Conservation (phyloP, 2,113 vertebrate genomes). For the Dolichallabes microphthalmus region DNA sequence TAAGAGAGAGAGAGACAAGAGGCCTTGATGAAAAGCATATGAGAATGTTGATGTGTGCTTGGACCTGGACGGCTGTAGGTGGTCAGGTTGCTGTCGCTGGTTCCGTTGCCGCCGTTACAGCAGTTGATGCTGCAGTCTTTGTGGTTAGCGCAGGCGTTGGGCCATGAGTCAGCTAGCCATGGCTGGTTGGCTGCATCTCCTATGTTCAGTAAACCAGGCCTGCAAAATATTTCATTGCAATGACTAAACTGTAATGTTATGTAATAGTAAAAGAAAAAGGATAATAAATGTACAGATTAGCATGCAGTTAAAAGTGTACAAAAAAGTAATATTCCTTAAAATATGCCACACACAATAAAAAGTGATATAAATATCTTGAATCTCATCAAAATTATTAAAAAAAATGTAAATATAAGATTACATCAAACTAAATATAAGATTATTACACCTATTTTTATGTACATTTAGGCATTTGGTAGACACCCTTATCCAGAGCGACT, state of each 20-base stretch:
- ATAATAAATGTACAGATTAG: background rate
- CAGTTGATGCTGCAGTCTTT: conserved; percentile 98
- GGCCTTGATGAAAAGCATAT: background rate
- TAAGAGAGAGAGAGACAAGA: background rate
- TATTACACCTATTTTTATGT: too few species aligned
- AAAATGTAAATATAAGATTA: too few species aligned
- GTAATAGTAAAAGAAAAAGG: background rate
- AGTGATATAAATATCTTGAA: too few species aligned
- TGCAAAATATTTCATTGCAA: conserved; percentile 55
- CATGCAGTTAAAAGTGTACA: background rate
- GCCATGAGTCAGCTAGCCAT: conserved; percentile 98
- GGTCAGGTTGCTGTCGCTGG: conserved; percentile 94
- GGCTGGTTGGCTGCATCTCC: conserved; percentile 88
- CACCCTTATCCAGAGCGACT: too few species aligned
- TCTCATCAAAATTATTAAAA: too few species aligned
- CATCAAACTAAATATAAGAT: too few species aligned
- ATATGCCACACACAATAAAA: background rate
- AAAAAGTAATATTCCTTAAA: background rate
- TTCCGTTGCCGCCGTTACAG: conserved; percentile 92
- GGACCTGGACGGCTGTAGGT: conserved; percentile 97
- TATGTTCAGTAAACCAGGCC: conserved; percentile 95
- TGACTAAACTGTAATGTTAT: too few species aligned
- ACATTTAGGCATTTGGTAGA: too few species aligned
- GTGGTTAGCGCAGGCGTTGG: conserved; percentile 92
- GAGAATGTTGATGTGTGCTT: conserved; percentile 28